Evolutionary conservation across 1,140 invertebrate species (phyloP), one percentile per base, ranked within the genome.

Genomic region (Sarcophaga peregrina): DNA sequence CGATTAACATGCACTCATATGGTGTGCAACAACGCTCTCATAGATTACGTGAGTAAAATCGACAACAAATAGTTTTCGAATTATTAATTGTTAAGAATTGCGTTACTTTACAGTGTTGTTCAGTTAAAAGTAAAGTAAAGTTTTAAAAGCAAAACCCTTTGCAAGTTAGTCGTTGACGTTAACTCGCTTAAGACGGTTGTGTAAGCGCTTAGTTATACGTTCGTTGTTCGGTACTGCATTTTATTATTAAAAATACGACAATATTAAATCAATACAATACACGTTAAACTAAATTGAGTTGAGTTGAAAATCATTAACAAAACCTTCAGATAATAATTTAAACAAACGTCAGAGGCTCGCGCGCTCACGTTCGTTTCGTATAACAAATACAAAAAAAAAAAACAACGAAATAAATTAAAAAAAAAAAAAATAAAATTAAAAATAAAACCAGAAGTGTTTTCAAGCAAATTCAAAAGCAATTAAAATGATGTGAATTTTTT

Each of bases 121-220:
- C 17, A 47, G n/a, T 62, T 81, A n/a, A 81, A 81, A 13, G 46
- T 62, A 81, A 81, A 62, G 52, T 81, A 46, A 83, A 81, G 80
- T 48, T 47, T 83, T 81, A 83, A 81, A 58, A 47, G 78, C 72
- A 74, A 74, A 83, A 25, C 45, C 54, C 11, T 48, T 54, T 46
- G 13, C 15, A 37, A 74, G 62, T 82, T 81, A 83, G 83, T 83
- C 81, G 81, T 68, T 83, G 73, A 74, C 83, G 83, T 78, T 83
- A 82, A 78, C 54, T 83, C 81, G 83, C 81, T 62, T 74, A 58
- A 54, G 74, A 82, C 83, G 80, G 83, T 83, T 81, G 83, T 75
- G 73, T 48, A 78, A 73, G n/a, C 80, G 80, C 80, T 83, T 75
- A 50, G 76, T 52, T 80, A 15, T 25, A 52, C 47, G 76, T 25